Evolutionary conservation across 2,113 vertebrate species (phyloP).

Genomic region (Pygoscelis adeliae): DNA sequence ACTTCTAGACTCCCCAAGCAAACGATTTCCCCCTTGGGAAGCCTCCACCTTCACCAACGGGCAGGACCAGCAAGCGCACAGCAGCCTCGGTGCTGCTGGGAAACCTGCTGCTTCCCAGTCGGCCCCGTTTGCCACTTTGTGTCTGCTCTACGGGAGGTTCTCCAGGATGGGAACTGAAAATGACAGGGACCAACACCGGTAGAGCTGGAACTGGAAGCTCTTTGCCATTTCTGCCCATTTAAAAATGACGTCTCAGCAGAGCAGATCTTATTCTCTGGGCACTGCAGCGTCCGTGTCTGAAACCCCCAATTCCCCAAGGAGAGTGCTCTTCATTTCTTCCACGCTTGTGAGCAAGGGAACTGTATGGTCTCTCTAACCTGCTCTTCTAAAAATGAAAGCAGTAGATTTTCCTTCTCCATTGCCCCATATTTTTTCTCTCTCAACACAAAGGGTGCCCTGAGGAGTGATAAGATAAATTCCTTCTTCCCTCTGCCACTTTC

Average conservation of each 20-base stretch:
- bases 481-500: neutral
- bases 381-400: neutral
- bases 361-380: neutral
- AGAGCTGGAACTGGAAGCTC: neutral
- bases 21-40: neutral
- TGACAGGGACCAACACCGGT: fast-evolving
- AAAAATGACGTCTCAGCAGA: neutral
- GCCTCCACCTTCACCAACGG: neutral
- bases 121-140: fast-evolving
- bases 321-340: no score
- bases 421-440: neutral
- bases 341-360: neutral
- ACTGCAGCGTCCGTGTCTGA: neutral
- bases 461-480: neutral
- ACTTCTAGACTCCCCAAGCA: no score
- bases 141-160: neutral
- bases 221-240: neutral
- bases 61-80: neutral
- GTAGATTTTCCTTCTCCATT: neutral
- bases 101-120: neutral
- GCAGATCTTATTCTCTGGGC: neutral
- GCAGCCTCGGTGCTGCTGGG: neutral
- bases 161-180: neutral
- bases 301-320: fast-evolving
- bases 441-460: neutral